Base-by-base conservation (phyloP, 2,797 vertebrate species). In the Pseudocheirus occidentalis region DNA sequence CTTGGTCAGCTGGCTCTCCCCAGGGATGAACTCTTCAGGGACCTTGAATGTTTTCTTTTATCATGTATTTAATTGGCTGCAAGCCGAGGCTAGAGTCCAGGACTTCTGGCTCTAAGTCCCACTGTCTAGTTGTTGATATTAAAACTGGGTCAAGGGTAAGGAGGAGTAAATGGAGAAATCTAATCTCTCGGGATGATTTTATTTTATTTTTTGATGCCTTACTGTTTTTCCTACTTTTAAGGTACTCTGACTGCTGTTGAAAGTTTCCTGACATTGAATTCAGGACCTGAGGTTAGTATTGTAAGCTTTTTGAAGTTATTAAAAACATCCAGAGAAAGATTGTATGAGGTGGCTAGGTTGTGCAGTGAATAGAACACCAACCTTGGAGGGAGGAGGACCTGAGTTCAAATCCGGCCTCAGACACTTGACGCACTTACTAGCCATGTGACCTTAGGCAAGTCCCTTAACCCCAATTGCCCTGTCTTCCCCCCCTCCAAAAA, bases 171-270 rank as follows among this genome's bases (percentile, higher is more conserved):
- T 46, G 40, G 18, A 50, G 73, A 27, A 87, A 87, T 28, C 50
- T 93, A 58, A 90, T 57, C 93, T 95, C 16, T 92, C 31, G 16
- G 21, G 46, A 3, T 55, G 16, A 90, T 54, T 62, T 55, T 93
- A 73, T 94, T 93, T 96, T n/a, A 94, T 58, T 96, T 66, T 24
- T 58, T 94, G 92, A 55, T 58, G 24, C 53, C 94, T 93, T 91
- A 94, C 54, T 9, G 0, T 94, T 97, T 97, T 93, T 73, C 0
- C 62, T 93, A 24, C 91, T 92, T 98, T 96, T 90, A 97, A 99
- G 99, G 99, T 92, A 99, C 99, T 9, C 98, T 99, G 97, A 99
- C 99, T 91, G 98, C 99, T 58, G 98, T 99, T 27, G 99, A 99
- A 98, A 99, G 99, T 97, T 99, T 99, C 98, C 98, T 99, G 97